Conservation (phyloP, 2,113 vertebrate species). For the Cyprinus carpio region DNA sequence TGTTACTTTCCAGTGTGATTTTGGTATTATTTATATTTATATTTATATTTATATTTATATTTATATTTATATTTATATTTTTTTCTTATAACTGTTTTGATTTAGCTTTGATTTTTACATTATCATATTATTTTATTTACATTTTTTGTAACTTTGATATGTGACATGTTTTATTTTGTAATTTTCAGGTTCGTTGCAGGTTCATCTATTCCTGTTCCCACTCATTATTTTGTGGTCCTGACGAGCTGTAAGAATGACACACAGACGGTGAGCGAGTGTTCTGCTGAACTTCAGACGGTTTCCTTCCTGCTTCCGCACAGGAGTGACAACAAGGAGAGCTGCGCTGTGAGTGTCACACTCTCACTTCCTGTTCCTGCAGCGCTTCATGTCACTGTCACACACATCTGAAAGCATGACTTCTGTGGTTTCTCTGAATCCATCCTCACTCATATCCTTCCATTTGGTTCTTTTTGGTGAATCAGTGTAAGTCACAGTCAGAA, state of each 20-base stretch:
- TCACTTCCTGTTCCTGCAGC: background rate
- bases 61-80: too few relatives aligned
- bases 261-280: slow-evolving; percentile 42
- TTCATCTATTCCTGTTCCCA: slow-evolving; percentile 66
- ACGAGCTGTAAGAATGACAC: slow-evolving; percentile 65
- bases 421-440: background rate
- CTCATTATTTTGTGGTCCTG: slow-evolving; percentile 74
- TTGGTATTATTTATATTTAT: too few relatives aligned
- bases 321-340: slow-evolving; percentile 65
- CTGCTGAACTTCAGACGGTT: slow-evolving; percentile 51
- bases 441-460: background rate
- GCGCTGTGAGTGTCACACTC: slow-evolving; percentile 62
- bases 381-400: background rate
- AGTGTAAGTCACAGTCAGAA: too few relatives aligned
- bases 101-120: background rate
- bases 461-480: background rate
- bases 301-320: slow-evolving; percentile 74
- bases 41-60: too few relatives aligned
- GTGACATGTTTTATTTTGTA: too few relatives aligned
- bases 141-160: too few relatives aligned
- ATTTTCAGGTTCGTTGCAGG: slow-evolving; percentile 57
- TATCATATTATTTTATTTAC: too few relatives aligned
- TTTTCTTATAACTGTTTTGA: too few relatives aligned
- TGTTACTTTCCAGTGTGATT: too few relatives aligned
- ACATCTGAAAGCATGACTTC: too few relatives aligned